Conservation (phyloP, 1,140 invertebrate species). For the Melitaea cinxia region DNA sequence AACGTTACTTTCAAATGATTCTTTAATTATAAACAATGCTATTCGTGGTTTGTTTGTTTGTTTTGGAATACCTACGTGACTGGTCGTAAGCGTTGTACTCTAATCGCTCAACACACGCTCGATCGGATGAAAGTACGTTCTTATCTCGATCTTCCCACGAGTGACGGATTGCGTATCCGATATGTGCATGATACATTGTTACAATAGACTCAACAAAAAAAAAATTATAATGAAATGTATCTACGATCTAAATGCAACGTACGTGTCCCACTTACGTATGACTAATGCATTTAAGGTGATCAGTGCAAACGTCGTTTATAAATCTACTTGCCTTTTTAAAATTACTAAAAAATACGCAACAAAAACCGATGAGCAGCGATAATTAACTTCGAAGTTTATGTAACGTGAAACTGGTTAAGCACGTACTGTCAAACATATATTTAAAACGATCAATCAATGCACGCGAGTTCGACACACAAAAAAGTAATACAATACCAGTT, state of each 20-base stretch:
- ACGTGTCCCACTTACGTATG: constrained; percentile 25
- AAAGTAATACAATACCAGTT: constrained; percentile 48
- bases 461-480: constrained; percentile 34
- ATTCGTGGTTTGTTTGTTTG: constrained; percentile 31
- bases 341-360: background rate
- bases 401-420: constrained; percentile 22
- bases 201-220: constrained; percentile 39
- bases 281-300: constrained; percentile 25
- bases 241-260: constrained; percentile 27
- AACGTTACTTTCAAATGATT: background rate
- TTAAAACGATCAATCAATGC: constrained; percentile 39
- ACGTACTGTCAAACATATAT: constrained; percentile 34
- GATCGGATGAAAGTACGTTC: constrained; percentile 68
- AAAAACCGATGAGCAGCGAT: constrained; percentile 4
- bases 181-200: constrained; percentile 44
- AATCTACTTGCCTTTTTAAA: background rate
- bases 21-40: background rate
- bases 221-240: constrained; percentile 53
- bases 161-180: constrained; percentile 52
- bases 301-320: no score
- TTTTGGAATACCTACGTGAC: constrained; percentile 55
- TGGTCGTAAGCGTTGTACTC: constrained; percentile 47
- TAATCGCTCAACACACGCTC: constrained; percentile 67
- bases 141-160: constrained; percentile 71
- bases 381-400: constrained; percentile 3